Evolutionary conservation across 2,797 vertebrate genomes (phyloP), one percentile per base, ranked within the genome.

Genomic region (Muscicapa comitata): DNA sequence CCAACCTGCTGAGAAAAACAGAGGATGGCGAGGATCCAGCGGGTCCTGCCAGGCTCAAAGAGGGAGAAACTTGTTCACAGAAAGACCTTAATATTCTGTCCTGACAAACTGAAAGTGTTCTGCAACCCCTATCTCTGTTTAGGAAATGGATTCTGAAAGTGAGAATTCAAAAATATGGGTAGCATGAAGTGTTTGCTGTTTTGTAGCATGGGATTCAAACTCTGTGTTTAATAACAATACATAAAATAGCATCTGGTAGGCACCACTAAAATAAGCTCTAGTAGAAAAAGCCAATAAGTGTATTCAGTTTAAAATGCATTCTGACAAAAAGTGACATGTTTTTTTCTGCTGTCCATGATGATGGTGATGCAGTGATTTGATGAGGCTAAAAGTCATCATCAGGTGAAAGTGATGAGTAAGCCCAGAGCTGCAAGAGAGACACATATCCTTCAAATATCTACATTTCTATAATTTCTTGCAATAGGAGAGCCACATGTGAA

Each of bases 221-320:
- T 61, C 93, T 63, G 65, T 95, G 92, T 96, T 96, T 96, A 90
- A 95, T 88, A 95, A 96, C 91, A 96, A 93, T 94, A 62, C 47
- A 37, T 81, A 68, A 87, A 96, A 91, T 88, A 93, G 87, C 95
- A 96, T 92, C 94, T 96, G 95, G 89, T 92, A 40, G 94, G 81
- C 31, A 24, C 92, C 72, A 51, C 75, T 38, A 15, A 91, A 93
- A 84, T 76, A 61, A 88, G 72, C 75, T 92, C 18, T 47, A 55
- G 94, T 58, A 62, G 65, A 89, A 96, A 80, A 95, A 37, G 28
- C 58, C 0, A 13, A 35, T 86, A 94, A 94, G 66, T 11, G 9
- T 91, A 85, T 96, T 82, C 68, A 90, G 72, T 77, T 88, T 71
- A 48, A 78, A 88, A 57, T 86, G 24, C 45, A 86, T 93, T 80